A percentile compares a stretch with the other conserved stretches of the same genome.
Evolutionary conservation across 2,888 invertebrate genomes (phyloP).

Genomic region (Drosophila setosimentum): DNA sequence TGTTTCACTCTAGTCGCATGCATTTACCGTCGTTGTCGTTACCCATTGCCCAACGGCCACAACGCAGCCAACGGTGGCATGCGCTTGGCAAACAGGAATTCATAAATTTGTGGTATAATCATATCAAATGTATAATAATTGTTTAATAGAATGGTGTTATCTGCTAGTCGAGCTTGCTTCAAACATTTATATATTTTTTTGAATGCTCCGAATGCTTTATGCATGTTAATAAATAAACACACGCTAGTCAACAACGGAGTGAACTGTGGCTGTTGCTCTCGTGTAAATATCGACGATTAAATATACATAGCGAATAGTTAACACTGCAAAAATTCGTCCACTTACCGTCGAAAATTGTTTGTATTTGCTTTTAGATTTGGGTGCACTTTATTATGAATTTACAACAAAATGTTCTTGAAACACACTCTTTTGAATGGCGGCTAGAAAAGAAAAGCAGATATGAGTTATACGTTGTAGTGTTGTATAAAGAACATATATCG

Average conservation of each 20-base stretch:
- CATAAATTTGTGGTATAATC: conserved; percentile 12
- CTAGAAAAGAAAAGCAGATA: conserved; percentile 60
- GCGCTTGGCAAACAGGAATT: conserved; percentile 12
- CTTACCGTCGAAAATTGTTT: conserved; percentile 54
- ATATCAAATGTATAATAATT: conserved; percentile 2
- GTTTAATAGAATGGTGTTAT: neutral
- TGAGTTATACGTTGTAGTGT: conserved; percentile 49
- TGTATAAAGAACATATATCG: conserved; percentile 31
- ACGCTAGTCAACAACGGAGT: conserved; percentile 53
- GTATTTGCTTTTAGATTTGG: conserved; percentile 25
- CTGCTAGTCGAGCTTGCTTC: neutral
- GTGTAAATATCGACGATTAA: conserved; percentile 13
- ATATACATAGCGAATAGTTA: conserved; percentile 2
- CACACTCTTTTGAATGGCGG: conserved; percentile 77
- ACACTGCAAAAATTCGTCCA: conserved; percentile 12
- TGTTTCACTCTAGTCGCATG: conserved; percentile 5
- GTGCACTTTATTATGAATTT: conserved; percentile 56
- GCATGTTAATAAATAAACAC: conserved; percentile 58
- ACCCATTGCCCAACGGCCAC: conserved; percentile 66
- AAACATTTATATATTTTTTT: neutral
- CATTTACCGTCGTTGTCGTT: conserved; percentile 45
- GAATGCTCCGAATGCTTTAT: conserved; percentile 1
- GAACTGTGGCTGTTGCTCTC: conserved; percentile 33
- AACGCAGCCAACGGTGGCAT: conserved; percentile 39
- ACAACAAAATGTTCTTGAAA: conserved; percentile 45